Percentiles rank a stretch among this genome's conserved stretches.
phyloP scores from a whole-genome alignment of 53 echinoderm and acorn worm species.

The Echinarachnius parma region DNA sequence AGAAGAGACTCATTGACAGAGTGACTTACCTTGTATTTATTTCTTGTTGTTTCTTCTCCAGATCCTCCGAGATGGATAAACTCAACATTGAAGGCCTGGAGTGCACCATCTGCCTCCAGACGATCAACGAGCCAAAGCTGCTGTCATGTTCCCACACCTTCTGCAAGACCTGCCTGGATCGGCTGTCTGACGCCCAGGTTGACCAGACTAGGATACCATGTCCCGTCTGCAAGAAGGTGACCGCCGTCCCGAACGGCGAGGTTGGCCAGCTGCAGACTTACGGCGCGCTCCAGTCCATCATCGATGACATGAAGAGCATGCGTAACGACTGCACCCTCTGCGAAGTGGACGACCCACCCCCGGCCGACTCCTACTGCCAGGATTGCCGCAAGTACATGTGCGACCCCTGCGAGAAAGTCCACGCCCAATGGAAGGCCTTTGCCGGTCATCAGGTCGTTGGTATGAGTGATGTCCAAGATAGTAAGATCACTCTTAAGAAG shows the following conservation, averaged over 20 bases:
- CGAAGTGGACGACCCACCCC: not conserved
- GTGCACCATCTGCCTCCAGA: slow-evolving; percentile 34
- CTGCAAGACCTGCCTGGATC: slow-evolving; percentile 19
- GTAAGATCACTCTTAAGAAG: slow-evolving; percentile 24
- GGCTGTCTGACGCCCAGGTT: slow-evolving; percentile 6
- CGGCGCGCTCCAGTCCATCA: slow-evolving; percentile 8
- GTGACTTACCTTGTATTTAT: no score
- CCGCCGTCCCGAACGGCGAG: slow-evolving; percentile 25
- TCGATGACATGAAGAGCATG: slow-evolving; percentile 20
- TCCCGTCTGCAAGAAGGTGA: slow-evolving; percentile 31
- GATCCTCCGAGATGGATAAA: slow-evolving; percentile 9
- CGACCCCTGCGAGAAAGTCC: slow-evolving; percentile 12
- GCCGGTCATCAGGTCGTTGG: slow-evolving; percentile 12
- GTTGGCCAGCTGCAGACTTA: slow-evolving; percentile 14
- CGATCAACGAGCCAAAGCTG: slow-evolving; percentile 18
- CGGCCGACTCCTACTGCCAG: slow-evolving; percentile 1
- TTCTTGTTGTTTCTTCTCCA: not conserved
- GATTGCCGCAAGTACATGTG: slow-evolving; percentile 33
- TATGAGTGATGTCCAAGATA: not conserved
- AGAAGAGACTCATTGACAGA: no score
- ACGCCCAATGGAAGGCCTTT: not conserved
- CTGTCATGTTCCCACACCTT: slow-evolving; percentile 27
- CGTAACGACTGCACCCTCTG: slow-evolving; percentile 15
- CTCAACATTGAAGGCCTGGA: slow-evolving; percentile 6
- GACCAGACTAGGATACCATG: slow-evolving; percentile 11